phyloP scores from a whole-genome alignment of 1,140 invertebrate species.

The Agrypnia vestita region DNA sequence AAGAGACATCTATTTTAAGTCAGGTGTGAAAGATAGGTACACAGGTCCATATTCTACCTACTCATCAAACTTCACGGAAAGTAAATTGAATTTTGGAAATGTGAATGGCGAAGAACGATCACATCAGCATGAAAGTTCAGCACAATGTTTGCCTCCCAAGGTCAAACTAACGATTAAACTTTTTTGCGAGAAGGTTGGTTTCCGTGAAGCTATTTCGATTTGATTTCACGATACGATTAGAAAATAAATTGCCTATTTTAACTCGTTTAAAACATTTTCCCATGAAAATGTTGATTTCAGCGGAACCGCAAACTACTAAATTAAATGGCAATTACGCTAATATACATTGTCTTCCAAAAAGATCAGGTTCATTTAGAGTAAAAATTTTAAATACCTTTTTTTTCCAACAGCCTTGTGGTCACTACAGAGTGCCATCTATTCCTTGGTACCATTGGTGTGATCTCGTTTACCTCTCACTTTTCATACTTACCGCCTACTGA shows the following conservation, averaged over 20 bases:
- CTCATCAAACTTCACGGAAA: not conserved
- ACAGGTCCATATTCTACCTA: no score
- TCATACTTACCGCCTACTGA: no score
- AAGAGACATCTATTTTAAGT: no score
- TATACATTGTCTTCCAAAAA: not conserved
- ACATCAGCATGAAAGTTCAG: not conserved
- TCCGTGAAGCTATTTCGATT: slow-evolving; percentile 8
- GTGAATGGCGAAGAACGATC: not conserved
- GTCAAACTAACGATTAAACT: slow-evolving; percentile 5
- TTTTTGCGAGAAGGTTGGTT: not conserved
- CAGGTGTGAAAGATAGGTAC: no score
- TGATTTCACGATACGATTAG: slow-evolving; percentile 33
- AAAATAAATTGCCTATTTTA: slow-evolving; percentile 24
- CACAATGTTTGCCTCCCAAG: not conserved
- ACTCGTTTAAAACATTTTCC: slow-evolving; percentile 24
- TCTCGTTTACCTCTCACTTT: no score
- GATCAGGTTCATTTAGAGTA: not conserved
- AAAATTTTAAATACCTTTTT: not conserved
- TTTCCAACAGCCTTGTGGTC: no score
- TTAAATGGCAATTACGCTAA: no score
- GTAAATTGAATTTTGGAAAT: not conserved
- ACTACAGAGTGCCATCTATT: no score
- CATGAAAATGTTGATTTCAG: not conserved
- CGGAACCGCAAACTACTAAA: no score
- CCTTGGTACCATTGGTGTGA: no score